A percentile compares a stretch with the other conserved stretches of the same genome.
phyloP scores from a whole-genome alignment of 92 coral and sea anemone genomes.

The Micromussa lordhowensis region DNA sequence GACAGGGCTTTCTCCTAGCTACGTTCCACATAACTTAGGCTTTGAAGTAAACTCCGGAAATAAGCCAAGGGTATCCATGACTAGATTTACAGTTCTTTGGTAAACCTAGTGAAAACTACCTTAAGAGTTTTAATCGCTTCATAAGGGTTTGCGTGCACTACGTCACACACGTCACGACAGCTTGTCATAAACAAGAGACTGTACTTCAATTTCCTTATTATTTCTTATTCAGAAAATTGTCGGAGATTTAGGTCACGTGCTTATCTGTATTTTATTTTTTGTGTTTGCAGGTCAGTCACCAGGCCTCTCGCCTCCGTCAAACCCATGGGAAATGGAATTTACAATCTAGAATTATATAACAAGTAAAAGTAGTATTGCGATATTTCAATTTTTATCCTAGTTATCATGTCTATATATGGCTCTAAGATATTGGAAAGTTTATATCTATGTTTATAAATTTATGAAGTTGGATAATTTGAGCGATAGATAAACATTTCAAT shows the following conservation, averaged over 20 bases:
- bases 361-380: background rate
- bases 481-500: background rate
- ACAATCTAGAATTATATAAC: background rate
- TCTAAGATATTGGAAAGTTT: background rate
- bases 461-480: too few species aligned
- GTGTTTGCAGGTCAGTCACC: slow-evolving; percentile 4
- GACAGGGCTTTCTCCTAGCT: too few species aligned
- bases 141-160: background rate
- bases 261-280: background rate
- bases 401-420: background rate
- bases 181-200: background rate
- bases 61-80: too few species aligned
- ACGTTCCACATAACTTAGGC: too few species aligned
- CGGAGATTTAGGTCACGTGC: background rate
- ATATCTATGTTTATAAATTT: background rate
- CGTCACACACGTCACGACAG: background rate
- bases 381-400: background rate
- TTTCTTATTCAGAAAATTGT: background rate
- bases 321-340: slow-evolving; percentile 30
- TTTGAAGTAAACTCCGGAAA: too few species aligned
- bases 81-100: background rate
- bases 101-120: background rate
- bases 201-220: background rate
- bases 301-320: slow-evolving; percentile 1
- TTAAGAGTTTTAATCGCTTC: background rate